A percentile compares a stretch with the other conserved stretches of the same genome.
phyloP scores from a whole-genome alignment of 2,113 vertebrate genomes.

The Indicator indicator region DNA sequence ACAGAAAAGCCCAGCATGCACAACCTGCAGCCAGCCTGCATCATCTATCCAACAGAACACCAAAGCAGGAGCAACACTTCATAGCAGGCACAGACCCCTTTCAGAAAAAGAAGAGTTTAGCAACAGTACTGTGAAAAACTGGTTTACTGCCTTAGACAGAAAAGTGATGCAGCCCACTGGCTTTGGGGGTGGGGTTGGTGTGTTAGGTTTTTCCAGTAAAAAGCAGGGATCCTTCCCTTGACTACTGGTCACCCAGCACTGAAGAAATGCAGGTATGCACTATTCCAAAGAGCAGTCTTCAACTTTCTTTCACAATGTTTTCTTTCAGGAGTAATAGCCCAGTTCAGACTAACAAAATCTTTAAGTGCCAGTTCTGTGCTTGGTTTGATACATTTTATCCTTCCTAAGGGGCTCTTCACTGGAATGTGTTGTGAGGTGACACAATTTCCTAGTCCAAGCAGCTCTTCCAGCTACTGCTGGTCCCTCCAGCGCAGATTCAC shows the following conservation, averaged over 20 bases:
- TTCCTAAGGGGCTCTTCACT: background rate
- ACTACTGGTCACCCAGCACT: background rate
- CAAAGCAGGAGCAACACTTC: rapidly evolving
- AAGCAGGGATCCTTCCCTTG: background rate
- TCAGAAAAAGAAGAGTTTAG: background rate
- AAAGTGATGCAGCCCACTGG: background rate
- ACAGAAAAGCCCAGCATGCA: background rate
- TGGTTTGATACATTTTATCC: background rate
- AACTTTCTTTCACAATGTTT: background rate
- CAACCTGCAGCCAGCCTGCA: background rate
- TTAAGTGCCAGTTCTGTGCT: background rate
- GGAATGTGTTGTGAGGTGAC: rapidly evolving
- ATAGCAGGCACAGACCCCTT: background rate
- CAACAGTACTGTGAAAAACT: background rate
- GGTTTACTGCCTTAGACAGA: background rate
- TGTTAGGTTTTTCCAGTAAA: background rate
- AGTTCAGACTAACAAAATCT: background rate
- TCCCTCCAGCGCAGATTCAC: background rate
- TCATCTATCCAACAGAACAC: background rate
- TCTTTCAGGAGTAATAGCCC: background rate
- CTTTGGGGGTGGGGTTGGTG: background rate
- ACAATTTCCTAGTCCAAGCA: background rate
- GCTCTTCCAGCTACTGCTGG: background rate
- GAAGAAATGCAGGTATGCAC: background rate
- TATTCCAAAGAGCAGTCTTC: background rate